Evolutionary conservation across 2,797 vertebrate genomes (phyloP).

Genomic region (Ceryle rudis): DNA sequence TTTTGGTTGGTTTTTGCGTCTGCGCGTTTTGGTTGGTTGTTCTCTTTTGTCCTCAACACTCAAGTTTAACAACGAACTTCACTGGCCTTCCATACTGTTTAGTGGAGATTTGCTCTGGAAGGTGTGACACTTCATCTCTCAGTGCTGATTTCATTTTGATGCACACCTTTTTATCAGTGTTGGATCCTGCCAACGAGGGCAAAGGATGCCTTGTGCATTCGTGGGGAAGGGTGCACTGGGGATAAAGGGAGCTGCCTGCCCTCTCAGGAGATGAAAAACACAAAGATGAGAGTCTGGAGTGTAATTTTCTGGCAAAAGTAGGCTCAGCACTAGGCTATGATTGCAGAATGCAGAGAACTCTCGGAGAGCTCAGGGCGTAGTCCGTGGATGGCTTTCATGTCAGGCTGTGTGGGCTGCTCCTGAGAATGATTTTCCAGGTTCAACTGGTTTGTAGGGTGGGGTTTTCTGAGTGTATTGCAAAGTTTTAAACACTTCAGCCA

Average conservation of each 20-base stretch:
- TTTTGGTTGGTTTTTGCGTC: background rate
- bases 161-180: background rate
- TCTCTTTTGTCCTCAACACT: background rate
- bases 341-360: background rate
- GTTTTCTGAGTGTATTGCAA: rapidly evolving
- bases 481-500: background rate
- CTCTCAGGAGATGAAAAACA: background rate
- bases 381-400: background rate
- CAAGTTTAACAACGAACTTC: background rate
- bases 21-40: background rate
- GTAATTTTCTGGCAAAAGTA: background rate
- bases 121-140: background rate
- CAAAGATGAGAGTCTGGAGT: background rate
- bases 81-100: background rate
- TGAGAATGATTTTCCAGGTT: background rate
- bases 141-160: background rate
- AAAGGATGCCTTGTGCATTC: background rate
- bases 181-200: background rate
- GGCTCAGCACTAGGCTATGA: rapidly evolving
- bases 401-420: background rate
- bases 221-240: background rate
- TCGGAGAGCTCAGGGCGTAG: background rate
- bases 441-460: background rate
- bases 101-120: background rate
- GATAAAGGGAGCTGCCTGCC: background rate